These are phyloP conservation scores for Neosilurus hyrtlii DNA, from an alignment of 2,797 vertebrate species.

Conservation along the genomic window DNA sequence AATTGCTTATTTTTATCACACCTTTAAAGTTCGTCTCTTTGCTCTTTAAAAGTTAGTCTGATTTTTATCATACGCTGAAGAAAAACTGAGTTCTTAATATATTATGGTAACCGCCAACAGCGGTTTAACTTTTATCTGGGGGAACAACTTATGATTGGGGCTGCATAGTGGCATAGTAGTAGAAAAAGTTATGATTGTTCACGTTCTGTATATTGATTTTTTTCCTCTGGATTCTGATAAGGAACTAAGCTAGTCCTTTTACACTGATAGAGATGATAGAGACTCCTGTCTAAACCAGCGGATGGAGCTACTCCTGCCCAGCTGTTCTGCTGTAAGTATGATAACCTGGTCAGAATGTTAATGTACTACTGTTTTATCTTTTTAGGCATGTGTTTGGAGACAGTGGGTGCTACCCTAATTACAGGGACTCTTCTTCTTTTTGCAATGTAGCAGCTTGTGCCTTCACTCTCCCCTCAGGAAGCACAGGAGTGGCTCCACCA, in stretches of 20 bases:
- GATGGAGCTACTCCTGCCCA: conserved; percentile 76
- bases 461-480: conserved; percentile 84
- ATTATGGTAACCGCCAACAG: too few relatives aligned
- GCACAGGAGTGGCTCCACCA: conserved; percentile 90
- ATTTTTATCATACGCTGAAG: background rate
- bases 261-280: conserved; percentile 74
- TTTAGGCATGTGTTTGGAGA: conserved; percentile 66
- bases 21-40: background rate
- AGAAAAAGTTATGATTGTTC: background rate
- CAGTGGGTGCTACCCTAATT: conserved; percentile 69
- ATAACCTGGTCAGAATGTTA: conserved; percentile 59
- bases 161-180: too few relatives aligned
- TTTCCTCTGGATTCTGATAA: background rate
- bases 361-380: conserved; percentile 66
- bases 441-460: conserved; percentile 86
- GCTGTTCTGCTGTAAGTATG: conserved; percentile 87
- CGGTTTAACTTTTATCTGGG: too few relatives aligned
- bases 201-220: background rate
- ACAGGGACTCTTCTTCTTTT: conserved; percentile 80
- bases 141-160: too few relatives aligned
- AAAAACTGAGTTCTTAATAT: too few relatives aligned
- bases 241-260: conserved; percentile 34
- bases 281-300: conserved; percentile 81
- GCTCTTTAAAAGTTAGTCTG: background rate
- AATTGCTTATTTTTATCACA: background rate